Conservation (phyloP, 2,113 vertebrate genomes). For the Tenrec ecaudatus region DNA sequence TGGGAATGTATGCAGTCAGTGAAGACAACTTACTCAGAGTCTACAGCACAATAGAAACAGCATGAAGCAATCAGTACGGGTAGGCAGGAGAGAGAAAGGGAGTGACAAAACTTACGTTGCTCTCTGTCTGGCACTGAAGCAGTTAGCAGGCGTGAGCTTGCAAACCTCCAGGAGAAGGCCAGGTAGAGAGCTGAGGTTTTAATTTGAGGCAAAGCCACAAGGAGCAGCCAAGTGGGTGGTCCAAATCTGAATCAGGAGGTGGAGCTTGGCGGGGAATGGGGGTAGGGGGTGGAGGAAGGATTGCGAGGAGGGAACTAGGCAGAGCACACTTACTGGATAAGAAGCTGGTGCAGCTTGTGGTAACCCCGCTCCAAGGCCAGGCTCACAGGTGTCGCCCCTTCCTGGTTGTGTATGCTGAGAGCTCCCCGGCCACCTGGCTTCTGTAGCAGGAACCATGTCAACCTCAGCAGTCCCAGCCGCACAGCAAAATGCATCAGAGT, state of each 20-base stretch:
- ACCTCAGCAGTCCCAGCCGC: slow-evolving; percentile 91
- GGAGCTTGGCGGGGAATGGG: not conserved
- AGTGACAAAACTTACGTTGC: slow-evolving; percentile 43
- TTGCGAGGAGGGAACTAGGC: not conserved
- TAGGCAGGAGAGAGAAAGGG: not conserved
- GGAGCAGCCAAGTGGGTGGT: slow-evolving; percentile 50
- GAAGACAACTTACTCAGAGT: slow-evolving; percentile 26
- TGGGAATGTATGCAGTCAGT: not conserved
- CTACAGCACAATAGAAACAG: slow-evolving; percentile 45
- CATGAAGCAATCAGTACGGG: not conserved
- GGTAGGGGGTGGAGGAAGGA: too few species aligned
- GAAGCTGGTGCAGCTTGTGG: slow-evolving; percentile 88
- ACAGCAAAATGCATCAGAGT: slow-evolving; percentile 96
- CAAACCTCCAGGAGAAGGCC: not conserved
- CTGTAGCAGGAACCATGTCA: slow-evolving; percentile 92
- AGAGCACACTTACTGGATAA: slow-evolving; percentile 89
- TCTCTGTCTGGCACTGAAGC: not conserved
- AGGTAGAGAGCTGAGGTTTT: not conserved
- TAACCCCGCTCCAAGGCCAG: slow-evolving; percentile 92
- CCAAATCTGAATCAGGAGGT: not conserved
- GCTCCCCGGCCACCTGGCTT: slow-evolving; percentile 93
- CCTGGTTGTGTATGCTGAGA: slow-evolving; percentile 91
- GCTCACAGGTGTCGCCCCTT: slow-evolving; percentile 92
- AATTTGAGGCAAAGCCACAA: not conserved
- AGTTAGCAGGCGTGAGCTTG: slow-evolving; percentile 1